Base-by-base conservation (phyloP, 1,140 invertebrate species). In the Apolygus lucorum region DNA sequence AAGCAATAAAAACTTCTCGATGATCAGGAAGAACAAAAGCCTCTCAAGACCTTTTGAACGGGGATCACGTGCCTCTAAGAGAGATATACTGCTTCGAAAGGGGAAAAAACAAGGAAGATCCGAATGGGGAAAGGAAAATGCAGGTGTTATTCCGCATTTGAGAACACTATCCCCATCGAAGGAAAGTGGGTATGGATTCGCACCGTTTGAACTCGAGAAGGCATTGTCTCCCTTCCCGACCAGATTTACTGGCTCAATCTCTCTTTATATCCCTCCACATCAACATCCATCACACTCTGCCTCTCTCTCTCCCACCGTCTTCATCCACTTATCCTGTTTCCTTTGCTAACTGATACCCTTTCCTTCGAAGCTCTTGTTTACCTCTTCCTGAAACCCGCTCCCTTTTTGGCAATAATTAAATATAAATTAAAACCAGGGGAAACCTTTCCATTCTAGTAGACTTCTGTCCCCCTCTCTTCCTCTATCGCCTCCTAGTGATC, bases 391-490 rank as follows among this genome's bases (percentile, higher is more conserved):
- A 42, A 42, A 42, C 34, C 17, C 17, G 54, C 54, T 22, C 22
- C 54, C 22, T 21, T 59, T 59, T 66, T 66, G 27, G 27, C 64
- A 34, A 34, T 66, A 66, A 66, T 66, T 66, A 66, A 66, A 66
- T 66, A 66, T 66, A 66, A 66, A 66, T 66, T 66, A 66, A 66
- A 66, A 66, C 64, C n/a, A n/a, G n/a, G n/a, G 17, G n/a, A n/a
- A 17, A 17, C 24, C 64, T 34, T 8, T n/a, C 26, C 29, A 14
- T 25, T 34, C 64, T 28, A 1, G n/a, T n/a, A 34, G 28, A 8
- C 64, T 28, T 64, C 28, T 1, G 11, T 59, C 54, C 22, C 13
- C 11, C 17, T 49, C 54, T 24, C 8, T 59, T 24, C 22, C 54
- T 4, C 22, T 22, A 4, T 59, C 54, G n/a, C n/a, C n/a, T n/a